Conservation (phyloP, 2,113 vertebrate genomes). For the Megalops atlanticus region DNA sequence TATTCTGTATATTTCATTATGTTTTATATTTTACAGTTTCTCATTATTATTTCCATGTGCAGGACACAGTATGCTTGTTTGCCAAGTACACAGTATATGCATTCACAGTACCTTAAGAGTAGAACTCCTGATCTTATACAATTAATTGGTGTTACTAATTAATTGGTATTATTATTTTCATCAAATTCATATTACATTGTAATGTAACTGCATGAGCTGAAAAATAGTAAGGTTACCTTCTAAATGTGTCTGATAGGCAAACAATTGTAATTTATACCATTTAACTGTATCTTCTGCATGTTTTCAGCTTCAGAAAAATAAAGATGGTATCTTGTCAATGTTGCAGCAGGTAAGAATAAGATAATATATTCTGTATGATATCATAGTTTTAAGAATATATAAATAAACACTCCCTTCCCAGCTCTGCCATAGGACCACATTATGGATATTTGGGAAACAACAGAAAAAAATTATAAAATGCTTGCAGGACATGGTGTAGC, state of each 20-base stretch:
- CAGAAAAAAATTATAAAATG: too few relatives aligned
- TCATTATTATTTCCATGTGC: too few relatives aligned
- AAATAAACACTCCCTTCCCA: background rate
- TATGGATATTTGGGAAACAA: too few relatives aligned
- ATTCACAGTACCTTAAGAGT: too few relatives aligned
- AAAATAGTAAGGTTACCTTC: too few relatives aligned
- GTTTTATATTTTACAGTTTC: too few relatives aligned
- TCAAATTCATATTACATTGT: too few relatives aligned
- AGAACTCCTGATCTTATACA: background rate
- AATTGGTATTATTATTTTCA: background rate
- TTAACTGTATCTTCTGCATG: constrained; percentile 21
- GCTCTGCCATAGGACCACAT: too few relatives aligned
- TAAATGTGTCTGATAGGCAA: background rate
- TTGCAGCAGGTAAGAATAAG: constrained; percentile 66
- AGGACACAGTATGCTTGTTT: too few relatives aligned
- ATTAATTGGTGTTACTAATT: background rate
- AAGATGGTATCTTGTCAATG: constrained; percentile 69
- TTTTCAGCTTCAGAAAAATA: constrained; percentile 72
- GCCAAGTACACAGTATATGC: too few relatives aligned
- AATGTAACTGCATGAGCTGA: too few relatives aligned
- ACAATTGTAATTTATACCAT: background rate
- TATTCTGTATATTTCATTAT: background rate
- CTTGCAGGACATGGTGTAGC: background rate
- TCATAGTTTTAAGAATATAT: background rate
- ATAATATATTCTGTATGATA: background rate